Percentiles rank a stretch among this genome's conserved stretches.
phyloP scores from a whole-genome alignment of 1,140 invertebrate species.

The Hyphantria cunea region DNA sequence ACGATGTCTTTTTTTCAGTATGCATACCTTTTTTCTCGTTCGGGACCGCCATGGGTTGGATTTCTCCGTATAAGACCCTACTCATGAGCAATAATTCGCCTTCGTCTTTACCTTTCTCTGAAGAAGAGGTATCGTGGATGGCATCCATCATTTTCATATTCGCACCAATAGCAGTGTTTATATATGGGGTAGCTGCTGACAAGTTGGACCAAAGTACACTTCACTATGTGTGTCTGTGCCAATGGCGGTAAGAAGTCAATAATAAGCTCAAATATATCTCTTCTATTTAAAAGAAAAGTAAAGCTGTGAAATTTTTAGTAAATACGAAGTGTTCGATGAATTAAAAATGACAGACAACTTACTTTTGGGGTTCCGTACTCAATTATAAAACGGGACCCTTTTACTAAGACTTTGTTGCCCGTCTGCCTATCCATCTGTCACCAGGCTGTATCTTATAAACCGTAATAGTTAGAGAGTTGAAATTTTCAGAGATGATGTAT shows the following conservation, averaged over 20 bases:
- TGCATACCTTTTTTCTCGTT: conserved; percentile 70
- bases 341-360: too few species aligned
- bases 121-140: conserved; percentile 75
- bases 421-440: too few species aligned
- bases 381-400: too few species aligned
- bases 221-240: conserved; percentile 59
- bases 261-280: too few species aligned
- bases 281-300: too few species aligned
- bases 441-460: too few species aligned
- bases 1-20: too few species aligned
- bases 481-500: too few species aligned
- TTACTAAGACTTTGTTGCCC: too few species aligned
- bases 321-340: too few species aligned
- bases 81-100: conserved; percentile 59
- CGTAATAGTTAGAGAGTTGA: too few species aligned
- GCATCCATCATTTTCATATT: conserved; percentile 75
- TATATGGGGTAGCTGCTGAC: conserved; percentile 64
- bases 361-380: too few species aligned
- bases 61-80: conserved; percentile 64
- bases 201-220: conserved; percentile 65
- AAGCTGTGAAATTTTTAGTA: background rate
- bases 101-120: conserved; percentile 40
- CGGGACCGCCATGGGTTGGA: conserved; percentile 73
- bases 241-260: conserved; percentile 56
- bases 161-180: conserved; percentile 68